Evolutionary conservation across 64 coral and sea anemone genomes (phyloP), one percentile per base, ranked within the genome.

Genomic region (Platygyra sinensis): DNA sequence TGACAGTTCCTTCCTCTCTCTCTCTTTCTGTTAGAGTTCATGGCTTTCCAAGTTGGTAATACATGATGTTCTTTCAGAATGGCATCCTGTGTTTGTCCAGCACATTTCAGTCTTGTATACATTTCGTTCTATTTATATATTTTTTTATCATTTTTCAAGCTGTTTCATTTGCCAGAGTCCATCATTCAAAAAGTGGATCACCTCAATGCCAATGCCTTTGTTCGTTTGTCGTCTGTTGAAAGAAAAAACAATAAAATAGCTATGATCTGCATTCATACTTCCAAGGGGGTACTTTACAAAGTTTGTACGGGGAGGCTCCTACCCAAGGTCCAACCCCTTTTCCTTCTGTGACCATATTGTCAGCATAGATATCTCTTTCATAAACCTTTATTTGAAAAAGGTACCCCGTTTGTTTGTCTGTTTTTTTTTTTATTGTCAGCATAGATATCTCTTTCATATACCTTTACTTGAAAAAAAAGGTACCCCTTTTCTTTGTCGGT

Each of bases 141-240:
- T 17, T 71, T 71, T 71, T 85, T 69, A 67, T 85, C 16, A 98
- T 92, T 81, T 94, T 57, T 98, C 96, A 28, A 98, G 62, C 62
- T 98, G 93, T 42, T 94, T 98, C 96, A 98, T 98, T 89, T 98
- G 93, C 96, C 96, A 98, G 16, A 98, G 81, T 60, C 96, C 96
- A 90, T 98, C 96, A 82, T 94, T 94, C 42, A 98, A 88, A 75
- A 90, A 98, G 81, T 98, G 96, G 57, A 94, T 94, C 67, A 94
- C 94, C 57, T 98, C 96, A 55, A 98, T 90, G 5, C 96, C 96
- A 83, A 98, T 98, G 59, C 96, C 96, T 92, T 98, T 98, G 77
- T 98, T 98, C 19, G 89, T 84, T 69, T 87, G 63, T 42, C 79
- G 30, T 76, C 95, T 98, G 80, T 64, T 39, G 17, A 80, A 18